Conservation (phyloP, 2,797 vertebrate genomes). For the Otus scops region DNA sequence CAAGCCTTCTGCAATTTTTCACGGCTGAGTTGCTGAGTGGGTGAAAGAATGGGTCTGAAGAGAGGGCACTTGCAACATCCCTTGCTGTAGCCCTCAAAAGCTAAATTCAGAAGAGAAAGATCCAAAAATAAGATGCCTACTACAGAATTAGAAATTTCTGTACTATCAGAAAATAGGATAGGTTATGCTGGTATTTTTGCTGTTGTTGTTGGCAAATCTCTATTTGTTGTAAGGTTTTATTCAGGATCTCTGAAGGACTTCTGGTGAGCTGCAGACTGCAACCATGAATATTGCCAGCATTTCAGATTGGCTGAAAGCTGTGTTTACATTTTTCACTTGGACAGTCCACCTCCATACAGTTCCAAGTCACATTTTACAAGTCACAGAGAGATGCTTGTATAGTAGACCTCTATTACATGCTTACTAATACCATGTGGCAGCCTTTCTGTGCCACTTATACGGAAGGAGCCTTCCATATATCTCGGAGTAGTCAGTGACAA, state of each 20-base stretch:
- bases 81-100: neutral
- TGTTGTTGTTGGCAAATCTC: neutral
- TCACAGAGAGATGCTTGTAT: neutral
- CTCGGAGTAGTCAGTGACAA: neutral
- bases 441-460: neutral
- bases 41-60: constrained; percentile 20
- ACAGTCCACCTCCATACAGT: neutral
- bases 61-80: neutral
- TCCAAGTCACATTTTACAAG: neutral
- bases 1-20: neutral
- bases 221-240: neutral
- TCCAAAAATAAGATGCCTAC: neutral
- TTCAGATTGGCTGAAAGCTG: neutral
- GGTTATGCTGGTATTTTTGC: neutral
- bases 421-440: neutral
- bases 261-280: neutral
- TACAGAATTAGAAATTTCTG: neutral
- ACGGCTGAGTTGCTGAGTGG: neutral
- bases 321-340: neutral
- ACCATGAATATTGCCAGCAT: neutral
- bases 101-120: neutral
- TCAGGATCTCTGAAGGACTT: neutral
- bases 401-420: neutral
- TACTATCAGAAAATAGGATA: neutral
- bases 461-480: neutral